Evolutionary conservation across 2,113 vertebrate species (phyloP).

Genomic region (Oncorhynchus masou): DNA sequence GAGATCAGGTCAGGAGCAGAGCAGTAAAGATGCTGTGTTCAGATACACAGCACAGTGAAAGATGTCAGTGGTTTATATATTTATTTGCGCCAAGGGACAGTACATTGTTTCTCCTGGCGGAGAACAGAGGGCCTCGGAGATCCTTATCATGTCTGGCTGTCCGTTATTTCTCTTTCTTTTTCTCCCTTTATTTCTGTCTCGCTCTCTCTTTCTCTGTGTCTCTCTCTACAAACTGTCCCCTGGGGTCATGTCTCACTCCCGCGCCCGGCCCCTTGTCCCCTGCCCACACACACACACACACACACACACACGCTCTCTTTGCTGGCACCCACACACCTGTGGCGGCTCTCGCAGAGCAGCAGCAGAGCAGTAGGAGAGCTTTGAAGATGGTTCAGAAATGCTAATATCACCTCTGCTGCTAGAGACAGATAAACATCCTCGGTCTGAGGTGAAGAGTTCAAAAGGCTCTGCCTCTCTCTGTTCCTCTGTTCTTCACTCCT

Average conservation of each 20-base stretch:
- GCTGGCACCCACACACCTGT: background rate
- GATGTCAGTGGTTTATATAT: background rate
- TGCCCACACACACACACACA: background rate
- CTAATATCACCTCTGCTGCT: background rate
- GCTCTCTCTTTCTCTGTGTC: background rate
- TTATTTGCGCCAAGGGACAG: background rate
- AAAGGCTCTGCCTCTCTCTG: background rate
- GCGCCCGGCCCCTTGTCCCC: background rate
- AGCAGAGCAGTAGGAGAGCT: background rate
- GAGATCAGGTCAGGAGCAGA: too few relatives aligned
- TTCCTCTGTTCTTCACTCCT: background rate
- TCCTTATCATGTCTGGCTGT: background rate
- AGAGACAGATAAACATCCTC: background rate
- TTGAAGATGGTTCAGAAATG: background rate
- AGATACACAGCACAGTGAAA: background rate
- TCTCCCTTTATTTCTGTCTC: background rate
- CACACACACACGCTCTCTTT: background rate
- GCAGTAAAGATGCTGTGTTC: background rate
- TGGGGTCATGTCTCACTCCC: too few relatives aligned
- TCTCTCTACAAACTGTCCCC: background rate
- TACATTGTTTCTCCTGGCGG: background rate
- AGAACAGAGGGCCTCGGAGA: background rate
- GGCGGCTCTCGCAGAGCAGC: background rate
- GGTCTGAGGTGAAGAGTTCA: background rate
- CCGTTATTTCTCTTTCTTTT: background rate